Percentiles rank a stretch among this genome's conserved stretches.
Evolutionary conservation across 2,888 invertebrate genomes (phyloP).

Genomic region (Tetragonula carbonaria): DNA sequence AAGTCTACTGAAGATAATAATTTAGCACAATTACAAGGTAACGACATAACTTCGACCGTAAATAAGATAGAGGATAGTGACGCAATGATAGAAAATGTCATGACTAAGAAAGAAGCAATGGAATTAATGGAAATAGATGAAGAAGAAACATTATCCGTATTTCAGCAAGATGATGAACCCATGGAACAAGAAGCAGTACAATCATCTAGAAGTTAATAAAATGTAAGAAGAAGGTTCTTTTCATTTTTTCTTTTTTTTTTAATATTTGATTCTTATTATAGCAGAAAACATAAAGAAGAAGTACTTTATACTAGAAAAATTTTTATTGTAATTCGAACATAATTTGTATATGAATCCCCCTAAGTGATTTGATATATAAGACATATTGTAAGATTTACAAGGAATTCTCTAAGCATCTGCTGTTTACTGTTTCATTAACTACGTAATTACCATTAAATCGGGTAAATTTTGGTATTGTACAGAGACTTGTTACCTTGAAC

Average conservation of each 20-base stretch:
- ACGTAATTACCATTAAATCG: conserved; percentile 42
- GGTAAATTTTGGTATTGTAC: conserved; percentile 57
- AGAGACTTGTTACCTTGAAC: conserved; percentile 60
- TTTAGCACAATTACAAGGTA: conserved; percentile 44
- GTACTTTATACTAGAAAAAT: conserved; percentile 38
- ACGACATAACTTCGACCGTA: conserved; percentile 31
- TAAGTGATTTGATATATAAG: conserved; percentile 31
- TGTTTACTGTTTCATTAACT: conserved; percentile 52
- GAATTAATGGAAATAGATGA: conserved; percentile 82
- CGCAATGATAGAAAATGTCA: conserved; percentile 52
- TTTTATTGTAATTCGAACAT: conserved; percentile 29
- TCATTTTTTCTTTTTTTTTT: background rate
- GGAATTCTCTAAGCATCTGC: conserved; percentile 35
- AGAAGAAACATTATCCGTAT: conserved; percentile 72
- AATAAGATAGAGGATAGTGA: conserved; percentile 56
- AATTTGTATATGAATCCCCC: conserved; percentile 44
- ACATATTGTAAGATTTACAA: conserved; percentile 24
- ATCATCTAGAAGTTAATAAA: conserved; percentile 79
- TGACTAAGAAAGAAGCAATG: conserved; percentile 57
- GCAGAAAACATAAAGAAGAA: conserved; percentile 33
- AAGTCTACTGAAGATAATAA: conserved; percentile 34
- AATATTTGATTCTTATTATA: conserved; percentile 56
- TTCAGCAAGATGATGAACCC: conserved; percentile 79
- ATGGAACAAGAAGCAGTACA: conserved; percentile 81
- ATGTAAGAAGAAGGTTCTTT: conserved; percentile 40